Percentiles rank a stretch among this genome's conserved stretches.
These are phyloP conservation scores for Leptonema lineaticorne DNA, from an alignment of 1,140 invertebrate species.

Conservation along the genomic window DNA sequence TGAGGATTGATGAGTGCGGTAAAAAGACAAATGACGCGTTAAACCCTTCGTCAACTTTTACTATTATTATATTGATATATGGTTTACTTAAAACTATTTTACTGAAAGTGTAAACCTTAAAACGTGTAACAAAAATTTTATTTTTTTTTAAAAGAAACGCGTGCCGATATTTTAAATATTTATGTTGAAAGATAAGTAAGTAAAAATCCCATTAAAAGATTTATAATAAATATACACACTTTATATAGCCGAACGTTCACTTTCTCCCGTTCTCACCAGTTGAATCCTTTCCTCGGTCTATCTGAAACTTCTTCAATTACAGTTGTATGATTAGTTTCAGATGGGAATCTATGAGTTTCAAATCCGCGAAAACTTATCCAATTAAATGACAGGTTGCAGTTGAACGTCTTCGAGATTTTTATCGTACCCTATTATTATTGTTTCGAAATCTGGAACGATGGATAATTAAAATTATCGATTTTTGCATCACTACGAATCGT, in stretches of 20 bases:
- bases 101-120: neutral
- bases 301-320: slow-evolving; percentile 23
- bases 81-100: too few species aligned
- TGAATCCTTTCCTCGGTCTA: neutral
- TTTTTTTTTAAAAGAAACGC: neutral
- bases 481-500: too few species aligned
- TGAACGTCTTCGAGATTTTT: neutral
- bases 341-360: slow-evolving; percentile 20
- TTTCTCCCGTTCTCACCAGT: neutral
- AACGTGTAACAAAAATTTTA: neutral
- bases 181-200: neutral
- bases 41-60: too few species aligned
- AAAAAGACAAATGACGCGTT: too few species aligned
- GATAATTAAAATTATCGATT: too few species aligned
- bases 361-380: slow-evolving; percentile 25
- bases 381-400: slow-evolving; percentile 8
- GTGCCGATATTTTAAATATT: neutral
- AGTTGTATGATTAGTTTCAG: slow-evolving; percentile 27
- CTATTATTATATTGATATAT: too few species aligned
- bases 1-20: too few species aligned
- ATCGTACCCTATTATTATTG: neutral
- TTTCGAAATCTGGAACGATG: neutral
- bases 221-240: neutral
- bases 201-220: neutral
- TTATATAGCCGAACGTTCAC: neutral